Evolutionary conservation across 1,140 invertebrate species (phyloP), one percentile per base, ranked within the genome.

Genomic region (Harlomillsia oculata): DNA sequence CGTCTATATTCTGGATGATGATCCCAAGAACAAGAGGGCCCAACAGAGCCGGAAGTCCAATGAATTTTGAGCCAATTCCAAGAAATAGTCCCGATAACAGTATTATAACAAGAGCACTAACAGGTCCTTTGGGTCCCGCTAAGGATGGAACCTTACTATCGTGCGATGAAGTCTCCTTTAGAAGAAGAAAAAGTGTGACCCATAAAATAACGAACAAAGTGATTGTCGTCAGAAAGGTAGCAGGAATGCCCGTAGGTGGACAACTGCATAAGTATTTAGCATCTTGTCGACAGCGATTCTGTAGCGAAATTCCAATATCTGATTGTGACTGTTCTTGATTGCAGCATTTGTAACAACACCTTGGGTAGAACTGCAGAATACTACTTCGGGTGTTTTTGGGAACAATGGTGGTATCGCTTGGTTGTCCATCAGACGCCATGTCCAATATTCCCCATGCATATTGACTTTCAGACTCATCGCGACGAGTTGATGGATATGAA

Each of bases 1-100:
- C 3, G n/a, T 52, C 37, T 3, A 64, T 30, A 34, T 64, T 64
- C 18, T 46, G 36, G 0, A 58, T 13, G 4, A 58, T 26, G 28
- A 64, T 64, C 28, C 62, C 62, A n/a, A 64, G 28, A 9, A 58
- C 13, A 13, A 64, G 28, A 11, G 62, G 62, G 1, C 53, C 62
- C 25, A 63, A 32, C 4, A 59, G 51, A 23, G 51, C 11, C 3
- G 56, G 60, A 1, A 59, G 23, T 21, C 56, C 53, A 5, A 59
- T 29, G 16, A 34, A 29, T 50, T 60, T 60, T 5, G 58, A 21
- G 14, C 48, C 20, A 20, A 60, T 52, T 13, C 62, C 62, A 14
- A 28, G 9, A 46, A 57, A 49, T 13, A 64, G 25, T 20, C 62
- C 62, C 2, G 34, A n/a, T n/a, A 60, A n/a, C 46, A 58, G 54